These are phyloP conservation scores for Palloptera scutellata DNA, from an alignment of 2,888 invertebrate species.

Conservation along the genomic window DNA sequence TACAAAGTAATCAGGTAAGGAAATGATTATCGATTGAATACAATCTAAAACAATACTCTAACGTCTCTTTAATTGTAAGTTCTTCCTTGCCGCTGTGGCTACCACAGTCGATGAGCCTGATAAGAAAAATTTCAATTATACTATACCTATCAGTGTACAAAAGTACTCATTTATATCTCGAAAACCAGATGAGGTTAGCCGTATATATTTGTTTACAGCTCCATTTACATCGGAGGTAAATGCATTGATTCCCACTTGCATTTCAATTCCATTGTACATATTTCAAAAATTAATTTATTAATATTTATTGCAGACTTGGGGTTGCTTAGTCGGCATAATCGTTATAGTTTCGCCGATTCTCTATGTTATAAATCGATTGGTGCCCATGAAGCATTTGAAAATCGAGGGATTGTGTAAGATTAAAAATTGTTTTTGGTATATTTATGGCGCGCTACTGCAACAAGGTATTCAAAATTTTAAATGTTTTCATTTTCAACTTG, in stretches of 20 bases:
- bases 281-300: not conserved
- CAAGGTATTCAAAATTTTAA: constrained; percentile 71
- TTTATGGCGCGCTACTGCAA: constrained; percentile 89
- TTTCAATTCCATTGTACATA: not conserved
- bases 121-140: constrained; percentile 74
- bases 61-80: constrained; percentile 37
- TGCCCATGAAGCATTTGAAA: constrained; percentile 66
- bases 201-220: constrained; percentile 82
- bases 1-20: constrained; percentile 51
- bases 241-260: not conserved
- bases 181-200: constrained; percentile 80
- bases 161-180: constrained; percentile 81
- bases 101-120: constrained; percentile 59
- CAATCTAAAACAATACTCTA: not conserved
- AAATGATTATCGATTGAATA: not conserved
- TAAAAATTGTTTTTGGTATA: constrained; percentile 69
- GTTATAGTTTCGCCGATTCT: constrained; percentile 80
- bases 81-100: constrained; percentile 60
- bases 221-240: constrained; percentile 78
- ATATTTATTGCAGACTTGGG: constrained; percentile 78
- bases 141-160: constrained; percentile 79
- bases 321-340: constrained; percentile 77
- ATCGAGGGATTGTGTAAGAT: constrained; percentile 65
- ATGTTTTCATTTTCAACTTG: not conserved
- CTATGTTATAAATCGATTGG: constrained; percentile 75